These are phyloP conservation scores for Xylocampa areola DNA, from an alignment of 2,888 invertebrate genomes.

Conservation along the genomic window DNA sequence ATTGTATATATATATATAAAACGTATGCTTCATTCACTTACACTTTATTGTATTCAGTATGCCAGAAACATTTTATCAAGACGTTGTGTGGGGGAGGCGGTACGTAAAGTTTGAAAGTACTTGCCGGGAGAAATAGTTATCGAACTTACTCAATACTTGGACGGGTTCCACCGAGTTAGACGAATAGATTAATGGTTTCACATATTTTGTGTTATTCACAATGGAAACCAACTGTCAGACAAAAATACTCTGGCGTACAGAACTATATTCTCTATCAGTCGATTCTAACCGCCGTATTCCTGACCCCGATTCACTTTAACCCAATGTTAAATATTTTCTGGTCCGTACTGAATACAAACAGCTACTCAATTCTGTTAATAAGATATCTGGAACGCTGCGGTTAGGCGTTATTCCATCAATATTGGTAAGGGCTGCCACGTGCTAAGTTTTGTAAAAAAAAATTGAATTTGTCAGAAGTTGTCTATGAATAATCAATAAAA, in stretches of 20 bases:
- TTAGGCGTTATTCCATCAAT: slow-evolving; percentile 43
- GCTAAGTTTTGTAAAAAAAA: slow-evolving; percentile 4
- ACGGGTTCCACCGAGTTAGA: slow-evolving; percentile 53
- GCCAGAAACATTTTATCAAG: not conserved
- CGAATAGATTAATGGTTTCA: slow-evolving; percentile 57
- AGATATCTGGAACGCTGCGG: slow-evolving; percentile 54
- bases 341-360: slow-evolving; percentile 62
- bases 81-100: slow-evolving; percentile 18
- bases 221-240: slow-evolving; percentile 60
- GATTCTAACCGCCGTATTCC: slow-evolving; percentile 64
- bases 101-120: slow-evolving; percentile 54
- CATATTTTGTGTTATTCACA: slow-evolving; percentile 59
- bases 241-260: slow-evolving; percentile 60
- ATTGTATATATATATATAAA: not conserved
- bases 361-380: slow-evolving; percentile 62
- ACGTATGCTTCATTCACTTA: too few species aligned
- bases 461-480: not conserved
- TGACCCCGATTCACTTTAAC: slow-evolving; percentile 71
- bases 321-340: slow-evolving; percentile 65
- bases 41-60: too few species aligned
- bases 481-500: not conserved
- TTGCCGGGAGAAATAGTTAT: slow-evolving; percentile 49
- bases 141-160: slow-evolving; percentile 55
- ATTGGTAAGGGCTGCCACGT: slow-evolving; percentile 26
- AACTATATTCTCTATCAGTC: slow-evolving; percentile 64